phyloP scores from a whole-genome alignment of 2,888 invertebrate species.

The Tenthredo distinguenda region DNA sequence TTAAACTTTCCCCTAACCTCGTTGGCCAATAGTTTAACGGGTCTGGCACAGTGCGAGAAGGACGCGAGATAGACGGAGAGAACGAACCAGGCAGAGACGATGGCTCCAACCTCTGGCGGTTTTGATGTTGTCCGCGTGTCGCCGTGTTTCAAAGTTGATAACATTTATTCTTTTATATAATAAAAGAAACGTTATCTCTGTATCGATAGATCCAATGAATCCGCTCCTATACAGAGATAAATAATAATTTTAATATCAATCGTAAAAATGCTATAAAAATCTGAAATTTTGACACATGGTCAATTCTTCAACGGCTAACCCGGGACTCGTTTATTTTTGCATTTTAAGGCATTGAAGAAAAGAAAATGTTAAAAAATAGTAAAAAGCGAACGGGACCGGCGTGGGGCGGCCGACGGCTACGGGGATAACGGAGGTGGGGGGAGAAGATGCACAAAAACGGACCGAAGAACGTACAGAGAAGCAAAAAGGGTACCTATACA shows the following conservation, averaged over 20 bases:
- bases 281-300: conserved; percentile 53
- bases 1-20: not conserved
- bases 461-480: conserved; percentile 71
- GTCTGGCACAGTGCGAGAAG: conserved; percentile 33
- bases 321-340: conserved; percentile 74
- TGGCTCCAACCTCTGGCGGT: conserved; percentile 69
- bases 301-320: conserved; percentile 58
- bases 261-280: conserved; percentile 65
- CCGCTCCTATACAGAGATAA: conserved; percentile 66
- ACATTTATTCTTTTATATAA: conserved; percentile 60
- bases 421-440: conserved; percentile 57
- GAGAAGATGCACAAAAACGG: conserved; percentile 73
- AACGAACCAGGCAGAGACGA: conserved; percentile 69
- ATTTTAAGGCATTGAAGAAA: conserved; percentile 76
- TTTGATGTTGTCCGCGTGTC: conserved; percentile 67
- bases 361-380: conserved; percentile 75
- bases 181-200: conserved; percentile 70
- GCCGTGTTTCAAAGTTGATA: conserved; percentile 51
- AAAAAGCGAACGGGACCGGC: conserved; percentile 72
- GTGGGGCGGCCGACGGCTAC: conserved; percentile 67
- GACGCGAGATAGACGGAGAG: conserved; percentile 56
- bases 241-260: conserved; percentile 65
- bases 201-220: conserved; percentile 11
- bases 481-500: conserved; percentile 68
- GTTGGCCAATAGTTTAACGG: conserved; percentile 53